Percentiles rank a stretch among this genome's conserved stretches.
Evolutionary conservation across 2,797 vertebrate genomes (phyloP).

Genomic region (Tragelaphus oryx): DNA sequence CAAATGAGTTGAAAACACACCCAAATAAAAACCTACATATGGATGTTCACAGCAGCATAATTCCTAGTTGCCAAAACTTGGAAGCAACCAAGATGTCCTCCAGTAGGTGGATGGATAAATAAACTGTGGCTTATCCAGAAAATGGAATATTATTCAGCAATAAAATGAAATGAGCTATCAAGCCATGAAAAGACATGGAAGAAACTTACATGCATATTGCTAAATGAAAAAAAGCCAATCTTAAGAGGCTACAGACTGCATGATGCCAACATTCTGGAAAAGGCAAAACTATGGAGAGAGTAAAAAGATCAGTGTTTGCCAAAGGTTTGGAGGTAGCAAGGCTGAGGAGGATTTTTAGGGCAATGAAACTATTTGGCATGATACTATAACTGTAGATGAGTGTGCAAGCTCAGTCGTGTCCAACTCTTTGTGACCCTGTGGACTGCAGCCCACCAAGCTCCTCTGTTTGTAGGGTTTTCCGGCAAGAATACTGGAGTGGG

Average conservation of each 20-base stretch:
- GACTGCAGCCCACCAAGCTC: background rate
- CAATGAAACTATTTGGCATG: background rate
- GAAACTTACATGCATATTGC: fast-evolving
- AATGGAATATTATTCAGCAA: background rate
- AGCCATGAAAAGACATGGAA: background rate
- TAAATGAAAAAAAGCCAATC: background rate
- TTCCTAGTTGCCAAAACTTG: background rate
- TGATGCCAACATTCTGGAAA: background rate
- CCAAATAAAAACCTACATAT: background rate
- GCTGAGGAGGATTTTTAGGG: background rate
- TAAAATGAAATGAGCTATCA: background rate
- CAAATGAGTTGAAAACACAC: background rate
- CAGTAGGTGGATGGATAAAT: background rate
- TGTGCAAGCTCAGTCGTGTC: background rate
- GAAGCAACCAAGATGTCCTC: background rate
- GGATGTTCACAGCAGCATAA: background rate
- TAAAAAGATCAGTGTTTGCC: background rate
- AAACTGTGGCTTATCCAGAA: background rate
- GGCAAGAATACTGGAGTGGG: background rate
- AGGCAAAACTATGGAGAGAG: too few relatives aligned
- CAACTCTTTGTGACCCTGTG: background rate
- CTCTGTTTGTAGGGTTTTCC: background rate
- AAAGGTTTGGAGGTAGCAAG: background rate
- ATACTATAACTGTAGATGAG: fast-evolving
- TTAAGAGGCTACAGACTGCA: background rate